phyloP scores from a whole-genome alignment of 2,113 vertebrate species.

The Litocranius walleri region DNA sequence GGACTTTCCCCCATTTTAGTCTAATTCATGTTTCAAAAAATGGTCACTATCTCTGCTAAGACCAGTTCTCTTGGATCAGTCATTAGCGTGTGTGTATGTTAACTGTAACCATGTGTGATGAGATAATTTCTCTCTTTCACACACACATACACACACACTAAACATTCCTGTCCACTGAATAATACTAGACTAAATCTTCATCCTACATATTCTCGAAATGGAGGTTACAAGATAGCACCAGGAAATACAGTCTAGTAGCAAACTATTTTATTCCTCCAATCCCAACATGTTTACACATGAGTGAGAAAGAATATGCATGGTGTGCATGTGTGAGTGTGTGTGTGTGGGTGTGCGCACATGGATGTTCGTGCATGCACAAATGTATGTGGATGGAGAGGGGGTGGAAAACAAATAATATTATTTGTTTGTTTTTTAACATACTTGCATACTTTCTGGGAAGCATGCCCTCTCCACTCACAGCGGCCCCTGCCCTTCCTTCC shows the following conservation, averaged over 20 bases:
- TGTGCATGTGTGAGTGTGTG: background rate
- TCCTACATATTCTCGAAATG: background rate
- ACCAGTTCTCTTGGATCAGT: background rate
- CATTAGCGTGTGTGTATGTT: background rate
- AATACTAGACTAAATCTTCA: background rate
- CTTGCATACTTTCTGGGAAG: background rate
- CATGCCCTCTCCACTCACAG: background rate
- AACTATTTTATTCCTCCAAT: background rate
- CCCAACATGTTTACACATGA: background rate
- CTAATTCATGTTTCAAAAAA: background rate
- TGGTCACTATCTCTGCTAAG: background rate
- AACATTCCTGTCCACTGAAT: background rate
- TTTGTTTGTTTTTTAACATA: fast-evolving
- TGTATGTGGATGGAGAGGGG: background rate
- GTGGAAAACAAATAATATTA: background rate
- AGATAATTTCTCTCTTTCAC: background rate
- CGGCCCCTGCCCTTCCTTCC: background rate
- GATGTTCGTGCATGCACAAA: fast-evolving
- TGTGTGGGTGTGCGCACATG: background rate
- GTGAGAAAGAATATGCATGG: background rate
- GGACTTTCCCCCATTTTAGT: background rate
- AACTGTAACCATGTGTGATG: background rate
- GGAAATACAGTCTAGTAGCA: background rate
- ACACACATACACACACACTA: background rate
- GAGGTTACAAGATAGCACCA: background rate